Base-by-base conservation (phyloP, 2,888 invertebrate genomes). In the Dynastes hyllus region DNA sequence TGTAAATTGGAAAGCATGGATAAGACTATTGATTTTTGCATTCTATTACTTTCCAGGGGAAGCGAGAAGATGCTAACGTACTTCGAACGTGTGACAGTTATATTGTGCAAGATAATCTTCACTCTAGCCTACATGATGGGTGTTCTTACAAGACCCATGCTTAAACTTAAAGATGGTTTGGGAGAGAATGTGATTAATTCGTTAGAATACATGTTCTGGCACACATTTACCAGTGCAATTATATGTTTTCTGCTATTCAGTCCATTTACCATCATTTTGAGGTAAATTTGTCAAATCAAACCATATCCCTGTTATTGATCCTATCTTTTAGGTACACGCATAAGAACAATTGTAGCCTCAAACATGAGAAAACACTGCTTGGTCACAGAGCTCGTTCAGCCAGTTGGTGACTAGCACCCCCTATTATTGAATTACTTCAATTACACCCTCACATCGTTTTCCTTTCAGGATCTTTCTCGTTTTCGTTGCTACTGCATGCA, bases 91-190 rank as follows among this genome's bases (percentile, higher is more conserved):
- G 6, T 83, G 2, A 82, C 82, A 0, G 78, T 84, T 8, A 65
- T 83, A 13, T 70, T 84, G 29, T 83, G 83, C 9, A 78, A 80
- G 22, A 79, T 84, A 55, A 70, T 81, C 29, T 81, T 77, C 8
- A 81, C 80, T 4, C 81, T 80, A 22, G 63, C 79, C 2, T 51
- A 82, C 8, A 71, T 66, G 11, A 67, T 84, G 4, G 37, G 81
- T 8, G 6, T 83, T 2, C 53, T 80, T 29, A 75, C 76, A 0
- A 55, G 58, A 8, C 84, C 84, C 11, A 8, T 11, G n/a, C 29
- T 84, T 16, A 76, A 40, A 1, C 16, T 73, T 27, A 66, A 76
- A 16, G 83, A 84, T 76, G 79, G 80, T n/a, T 80, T 83, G n/a
- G 80, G 79, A 22, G 65, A 77, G 51, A 80, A 80, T 29, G 53